Percentiles rank a stretch among this genome's conserved stretches.
phyloP scores from a whole-genome alignment of 2,888 invertebrate species.

The Nephrotoma appendiculata region DNA sequence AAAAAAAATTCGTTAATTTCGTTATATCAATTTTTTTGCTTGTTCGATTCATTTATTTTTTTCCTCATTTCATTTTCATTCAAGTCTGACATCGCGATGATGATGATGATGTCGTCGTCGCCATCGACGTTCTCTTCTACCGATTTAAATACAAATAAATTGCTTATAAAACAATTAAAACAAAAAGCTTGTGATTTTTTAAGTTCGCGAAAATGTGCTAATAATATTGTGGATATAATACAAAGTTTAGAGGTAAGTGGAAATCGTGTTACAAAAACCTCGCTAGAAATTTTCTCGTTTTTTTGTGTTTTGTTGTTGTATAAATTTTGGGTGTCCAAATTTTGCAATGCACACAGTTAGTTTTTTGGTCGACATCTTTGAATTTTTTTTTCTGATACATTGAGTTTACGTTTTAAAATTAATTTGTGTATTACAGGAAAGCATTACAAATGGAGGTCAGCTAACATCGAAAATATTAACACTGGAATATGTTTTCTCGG shows the following conservation, averaged over 20 bases:
- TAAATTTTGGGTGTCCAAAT: conserved; percentile 1
- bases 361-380: not conserved
- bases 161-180: conserved; percentile 48
- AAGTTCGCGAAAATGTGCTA: conserved; percentile 45
- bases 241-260: conserved; percentile 47
- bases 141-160: conserved; percentile 27
- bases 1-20: not conserved
- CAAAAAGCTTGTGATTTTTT: conserved; percentile 57
- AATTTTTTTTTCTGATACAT: conserved; percentile 2
- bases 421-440: conserved; percentile 15
- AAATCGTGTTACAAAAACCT: conserved; percentile 4
- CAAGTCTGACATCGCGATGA: not conserved
- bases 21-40: not conserved
- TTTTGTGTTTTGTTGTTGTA: conserved; percentile 19
- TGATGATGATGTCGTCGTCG: conserved; percentile 2
- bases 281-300: conserved; percentile 7
- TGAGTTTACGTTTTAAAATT: not conserved
- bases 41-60: not conserved
- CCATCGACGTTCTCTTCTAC: not conserved
- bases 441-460: conserved; percentile 24
- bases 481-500: conserved; percentile 55
- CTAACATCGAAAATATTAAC: conserved; percentile 46
- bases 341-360: not conserved
- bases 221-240: conserved; percentile 51
- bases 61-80: not conserved